Evolutionary conservation across 2,113 vertebrate species (phyloP).

Genomic region (Potamarius usumacintae): DNA sequence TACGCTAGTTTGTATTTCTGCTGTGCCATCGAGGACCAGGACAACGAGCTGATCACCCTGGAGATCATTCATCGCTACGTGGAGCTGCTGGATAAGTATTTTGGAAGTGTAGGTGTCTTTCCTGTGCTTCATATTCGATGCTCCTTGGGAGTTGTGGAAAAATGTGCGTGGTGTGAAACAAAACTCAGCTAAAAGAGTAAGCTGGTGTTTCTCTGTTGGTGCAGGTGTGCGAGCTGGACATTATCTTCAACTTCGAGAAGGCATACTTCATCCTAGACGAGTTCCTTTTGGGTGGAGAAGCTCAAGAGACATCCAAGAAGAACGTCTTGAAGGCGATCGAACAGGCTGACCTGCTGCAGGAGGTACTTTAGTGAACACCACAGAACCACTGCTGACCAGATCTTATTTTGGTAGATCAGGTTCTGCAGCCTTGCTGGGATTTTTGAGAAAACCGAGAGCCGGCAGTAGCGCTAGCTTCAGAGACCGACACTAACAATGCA

Average conservation of each 20-base stretch:
- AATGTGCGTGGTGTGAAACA: neutral
- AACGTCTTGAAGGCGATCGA: constrained; percentile 83
- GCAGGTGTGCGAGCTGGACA: constrained; percentile 83
- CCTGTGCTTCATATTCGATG: neutral
- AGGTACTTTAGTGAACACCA: constrained; percentile 75
- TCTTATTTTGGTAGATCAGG: neutral
- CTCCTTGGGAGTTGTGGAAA: neutral
- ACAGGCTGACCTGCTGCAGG: constrained; percentile 94
- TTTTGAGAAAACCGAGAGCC: neutral
- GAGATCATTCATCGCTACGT: constrained; percentile 99
- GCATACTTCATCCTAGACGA: constrained; percentile 92
- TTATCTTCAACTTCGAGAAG: constrained; percentile 81
- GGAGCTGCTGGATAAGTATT: constrained; percentile 99
- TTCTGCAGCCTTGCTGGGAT: neutral
- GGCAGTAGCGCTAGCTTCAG: neutral
- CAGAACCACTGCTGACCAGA: constrained; percentile 32
- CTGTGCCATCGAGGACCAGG: constrained; percentile 97
- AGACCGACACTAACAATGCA: neutral
- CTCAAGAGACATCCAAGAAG: constrained; percentile 98
- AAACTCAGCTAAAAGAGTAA: too few relatives aligned
- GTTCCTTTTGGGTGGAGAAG: constrained; percentile 94
- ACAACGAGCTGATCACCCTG: constrained; percentile 97
- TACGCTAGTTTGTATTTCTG: constrained; percentile 99
- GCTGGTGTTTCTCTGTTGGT: neutral
- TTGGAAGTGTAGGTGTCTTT: constrained; percentile 87